Evolutionary conservation across 2,113 vertebrate genomes (phyloP).

Genomic region (Plotosus lineatus): DNA sequence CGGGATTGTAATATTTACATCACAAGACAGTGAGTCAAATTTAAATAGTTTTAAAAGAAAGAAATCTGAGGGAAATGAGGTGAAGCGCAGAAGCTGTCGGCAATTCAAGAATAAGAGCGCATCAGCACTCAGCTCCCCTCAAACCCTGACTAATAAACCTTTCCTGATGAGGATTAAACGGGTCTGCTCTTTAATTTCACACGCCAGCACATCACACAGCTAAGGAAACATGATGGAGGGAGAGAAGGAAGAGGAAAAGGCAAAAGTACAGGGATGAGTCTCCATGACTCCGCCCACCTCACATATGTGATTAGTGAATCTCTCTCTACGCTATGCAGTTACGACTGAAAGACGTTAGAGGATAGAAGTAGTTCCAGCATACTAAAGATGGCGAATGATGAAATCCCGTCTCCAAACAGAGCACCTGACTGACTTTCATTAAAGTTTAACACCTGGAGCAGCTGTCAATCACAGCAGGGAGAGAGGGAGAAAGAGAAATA

Average conservation of each 20-base stretch:
- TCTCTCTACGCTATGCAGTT: neutral
- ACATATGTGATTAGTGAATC: constrained; percentile 46
- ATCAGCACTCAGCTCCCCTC: neutral
- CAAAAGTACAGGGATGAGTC: constrained; percentile 23
- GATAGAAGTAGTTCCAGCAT: constrained; percentile 61
- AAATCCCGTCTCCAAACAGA: constrained; percentile 71
- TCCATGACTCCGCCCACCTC: constrained; percentile 12
- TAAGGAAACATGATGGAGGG: constrained; percentile 44
- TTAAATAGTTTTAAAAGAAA: too few species aligned
- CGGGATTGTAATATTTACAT: too few species aligned
- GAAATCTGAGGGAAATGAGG: too few species aligned
- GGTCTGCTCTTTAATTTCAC: constrained; percentile 76
- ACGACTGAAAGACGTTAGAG: constrained; percentile 35
- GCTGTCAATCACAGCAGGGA: constrained; percentile 69
- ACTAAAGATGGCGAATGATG: constrained; percentile 71
- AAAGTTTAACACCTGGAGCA: constrained; percentile 66
- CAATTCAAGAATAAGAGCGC: neutral
- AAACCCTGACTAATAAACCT: constrained; percentile 44
- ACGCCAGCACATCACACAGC: constrained; percentile 65
- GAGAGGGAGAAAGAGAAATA: constrained; percentile 52
- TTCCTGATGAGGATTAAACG: constrained; percentile 67
- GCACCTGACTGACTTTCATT: constrained; percentile 72
- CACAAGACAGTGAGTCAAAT: too few species aligned
- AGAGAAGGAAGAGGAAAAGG: neutral
- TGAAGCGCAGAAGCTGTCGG: neutral